Base-by-base conservation (phyloP, 2,797 vertebrate species). In the Thaleichthys pacificus region DNA sequence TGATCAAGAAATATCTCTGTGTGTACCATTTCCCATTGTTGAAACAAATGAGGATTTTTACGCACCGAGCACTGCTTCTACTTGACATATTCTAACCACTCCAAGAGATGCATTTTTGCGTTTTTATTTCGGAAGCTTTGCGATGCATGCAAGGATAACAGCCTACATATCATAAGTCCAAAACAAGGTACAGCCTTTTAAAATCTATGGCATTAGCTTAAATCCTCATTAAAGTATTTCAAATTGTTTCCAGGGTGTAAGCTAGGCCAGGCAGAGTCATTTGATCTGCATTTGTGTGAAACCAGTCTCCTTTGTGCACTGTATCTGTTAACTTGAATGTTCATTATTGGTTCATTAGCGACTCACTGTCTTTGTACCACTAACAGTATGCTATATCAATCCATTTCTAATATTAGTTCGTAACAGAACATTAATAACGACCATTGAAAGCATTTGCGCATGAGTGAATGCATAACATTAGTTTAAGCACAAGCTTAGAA, bases 291-390 rank as follows among this genome's bases (percentile, higher is more conserved):
- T 80, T 70, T 74, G 69, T 77, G 61, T 57, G 21, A 72, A 83
- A 69, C 60, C 64, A 22, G 72, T 81, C 77, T 82, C 68, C 38
- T 72, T 75, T 81, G 81, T 78, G 73, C 61, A 42, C 65, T 51
- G 72, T 68, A 70, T 81, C 69, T 77, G 61, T 76, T 87, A 74
- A 82, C 82, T 71, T 78, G 61, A 81, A 81, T 73, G 77, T 77
- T 87, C 78, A 81, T 82, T 81, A 84, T 77, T 72, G 79, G 61
- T 82, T 88, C 74, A 81, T 83, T 84, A 81, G 77, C 70, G 69
- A 75, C 66, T 83, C 75, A 69, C 78, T 78, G 47, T 81, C 76
- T 78, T 78, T 71, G 67, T 73, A 72, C 64, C 72, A 71, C 56
- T 67, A 58, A 66, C 78, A 73, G 67, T 72, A 75, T 76, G 66